Conservation (phyloP, 1,140 invertebrate genomes). For the Philotrypesis tridentata region DNA sequence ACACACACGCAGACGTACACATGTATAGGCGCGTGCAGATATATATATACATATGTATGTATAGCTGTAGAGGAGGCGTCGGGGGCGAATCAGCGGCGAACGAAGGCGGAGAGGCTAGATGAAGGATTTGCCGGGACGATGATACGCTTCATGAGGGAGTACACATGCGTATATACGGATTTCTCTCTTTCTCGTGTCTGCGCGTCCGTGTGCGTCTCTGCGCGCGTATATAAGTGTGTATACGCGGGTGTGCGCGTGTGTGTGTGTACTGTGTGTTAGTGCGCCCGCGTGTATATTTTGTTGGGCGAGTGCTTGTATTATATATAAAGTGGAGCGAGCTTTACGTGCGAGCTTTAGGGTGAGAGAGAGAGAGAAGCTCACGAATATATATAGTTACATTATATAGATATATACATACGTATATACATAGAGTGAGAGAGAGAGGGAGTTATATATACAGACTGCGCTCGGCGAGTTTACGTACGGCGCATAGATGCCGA, state of each 20-base stretch:
- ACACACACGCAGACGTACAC: background rate
- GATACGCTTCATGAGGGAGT: background rate
- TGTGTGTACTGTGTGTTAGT: background rate
- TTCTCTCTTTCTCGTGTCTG: background rate
- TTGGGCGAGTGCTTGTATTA: conserved; percentile 2
- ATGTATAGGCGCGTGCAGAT: too few species aligned
- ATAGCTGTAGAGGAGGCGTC: background rate
- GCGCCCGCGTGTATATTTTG: background rate
- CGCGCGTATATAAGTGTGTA: background rate
- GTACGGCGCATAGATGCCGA: conserved; percentile 11
- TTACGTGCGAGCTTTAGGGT: conserved; percentile 10
- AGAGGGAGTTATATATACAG: background rate
- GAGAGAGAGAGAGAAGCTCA: background rate
- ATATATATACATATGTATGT: background rate
- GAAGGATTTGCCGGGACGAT: conserved; percentile 17
- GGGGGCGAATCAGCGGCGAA: background rate
- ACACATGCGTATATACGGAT: background rate
- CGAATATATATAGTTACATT: background rate
- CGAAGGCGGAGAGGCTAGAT: too few species aligned
- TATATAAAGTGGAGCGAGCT: conserved; percentile 22
- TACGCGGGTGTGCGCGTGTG: background rate
- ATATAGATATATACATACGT: too few species aligned
- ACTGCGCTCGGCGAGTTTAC: background rate
- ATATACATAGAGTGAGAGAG: background rate
- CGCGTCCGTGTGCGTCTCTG: too few species aligned